phyloP scores from a whole-genome alignment of 1,140 invertebrate species.

The Metaphire vulgaris region DNA sequence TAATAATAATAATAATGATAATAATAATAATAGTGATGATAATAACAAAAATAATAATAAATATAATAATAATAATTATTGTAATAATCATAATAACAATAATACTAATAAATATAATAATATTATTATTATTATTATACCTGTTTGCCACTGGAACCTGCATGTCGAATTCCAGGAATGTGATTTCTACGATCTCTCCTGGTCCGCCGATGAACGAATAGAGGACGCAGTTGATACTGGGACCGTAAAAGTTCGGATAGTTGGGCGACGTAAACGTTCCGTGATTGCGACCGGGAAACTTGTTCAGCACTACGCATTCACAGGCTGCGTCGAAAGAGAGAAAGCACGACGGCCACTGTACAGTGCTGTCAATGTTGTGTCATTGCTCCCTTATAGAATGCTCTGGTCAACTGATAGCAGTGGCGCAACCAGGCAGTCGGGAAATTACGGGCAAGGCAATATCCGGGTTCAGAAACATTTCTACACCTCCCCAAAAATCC shows the following conservation, averaged over 20 bases:
- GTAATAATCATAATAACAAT: neutral
- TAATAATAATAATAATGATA: too few relatives aligned
- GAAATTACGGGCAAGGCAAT: too few relatives aligned
- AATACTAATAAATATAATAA: neutral
- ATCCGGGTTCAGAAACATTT: too few relatives aligned
- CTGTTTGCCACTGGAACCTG: constrained; percentile 43
- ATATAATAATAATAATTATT: neutral
- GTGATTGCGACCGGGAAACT: constrained; percentile 67
- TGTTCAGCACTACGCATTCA: constrained; percentile 71
- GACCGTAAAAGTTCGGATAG: constrained; percentile 67
- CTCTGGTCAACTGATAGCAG: too few relatives aligned
- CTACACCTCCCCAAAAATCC: too few relatives aligned
- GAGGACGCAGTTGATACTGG: constrained; percentile 71
- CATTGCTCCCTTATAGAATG: too few relatives aligned
- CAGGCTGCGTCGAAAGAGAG: too few relatives aligned
- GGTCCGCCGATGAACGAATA: constrained; percentile 72
- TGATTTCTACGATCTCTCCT: constrained; percentile 72
- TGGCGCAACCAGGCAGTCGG: too few relatives aligned
- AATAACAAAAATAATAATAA: too few relatives aligned
- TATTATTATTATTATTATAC: constrained; percentile 22
- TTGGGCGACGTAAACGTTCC: constrained; percentile 76
- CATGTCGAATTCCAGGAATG: constrained; percentile 71
- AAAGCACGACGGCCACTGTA: too few relatives aligned
- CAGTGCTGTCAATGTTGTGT: too few relatives aligned
- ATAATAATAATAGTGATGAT: too few relatives aligned